Evolutionary conservation across 2,888 invertebrate species (phyloP).

Genomic region (Periphyllus acericola): DNA sequence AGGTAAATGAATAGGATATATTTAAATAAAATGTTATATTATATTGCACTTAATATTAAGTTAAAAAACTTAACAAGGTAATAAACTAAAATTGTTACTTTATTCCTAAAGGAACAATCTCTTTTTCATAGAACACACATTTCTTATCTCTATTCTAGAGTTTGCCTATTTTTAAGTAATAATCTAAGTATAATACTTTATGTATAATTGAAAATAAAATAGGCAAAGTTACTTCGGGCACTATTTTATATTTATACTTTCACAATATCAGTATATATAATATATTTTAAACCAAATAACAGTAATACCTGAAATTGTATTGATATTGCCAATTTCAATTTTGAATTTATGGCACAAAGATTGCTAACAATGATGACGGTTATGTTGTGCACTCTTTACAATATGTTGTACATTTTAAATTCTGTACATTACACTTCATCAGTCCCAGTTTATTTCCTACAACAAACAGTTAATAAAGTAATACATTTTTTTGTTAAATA

Average conservation of each 20-base stretch:
- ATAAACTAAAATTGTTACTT: slow-evolving; percentile 31
- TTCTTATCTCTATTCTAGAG: slow-evolving; percentile 18
- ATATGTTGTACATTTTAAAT: slow-evolving; percentile 36
- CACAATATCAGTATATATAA: slow-evolving; percentile 15
- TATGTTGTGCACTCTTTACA: slow-evolving; percentile 22
- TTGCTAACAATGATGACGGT: slow-evolving; percentile 12
- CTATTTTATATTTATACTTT: slow-evolving; percentile 28
- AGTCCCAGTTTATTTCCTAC: slow-evolving; percentile 58
- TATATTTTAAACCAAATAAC: slow-evolving; percentile 34
- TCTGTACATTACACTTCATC: slow-evolving; percentile 26
- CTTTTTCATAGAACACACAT: slow-evolving; percentile 39
- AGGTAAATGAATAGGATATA: slow-evolving; percentile 58
- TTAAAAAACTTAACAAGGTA: slow-evolving; percentile 53
- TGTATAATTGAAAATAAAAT: slow-evolving; percentile 24
- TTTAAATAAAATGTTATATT: slow-evolving; percentile 40
- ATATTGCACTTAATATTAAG: slow-evolving; percentile 60
- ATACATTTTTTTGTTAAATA: not conserved
- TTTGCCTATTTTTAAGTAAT: slow-evolving; percentile 39
- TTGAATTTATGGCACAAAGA: slow-evolving; percentile 54
- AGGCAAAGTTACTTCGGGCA: slow-evolving; percentile 23
- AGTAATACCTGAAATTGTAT: slow-evolving; percentile 42
- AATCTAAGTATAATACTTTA: slow-evolving; percentile 45
- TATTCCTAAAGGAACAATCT: slow-evolving; percentile 56
- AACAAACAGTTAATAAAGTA: slow-evolving; percentile 26
- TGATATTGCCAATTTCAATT: slow-evolving; percentile 47